Evolutionary conservation across 2,797 vertebrate species (phyloP).

Genomic region (Harpagifer antarcticus): DNA sequence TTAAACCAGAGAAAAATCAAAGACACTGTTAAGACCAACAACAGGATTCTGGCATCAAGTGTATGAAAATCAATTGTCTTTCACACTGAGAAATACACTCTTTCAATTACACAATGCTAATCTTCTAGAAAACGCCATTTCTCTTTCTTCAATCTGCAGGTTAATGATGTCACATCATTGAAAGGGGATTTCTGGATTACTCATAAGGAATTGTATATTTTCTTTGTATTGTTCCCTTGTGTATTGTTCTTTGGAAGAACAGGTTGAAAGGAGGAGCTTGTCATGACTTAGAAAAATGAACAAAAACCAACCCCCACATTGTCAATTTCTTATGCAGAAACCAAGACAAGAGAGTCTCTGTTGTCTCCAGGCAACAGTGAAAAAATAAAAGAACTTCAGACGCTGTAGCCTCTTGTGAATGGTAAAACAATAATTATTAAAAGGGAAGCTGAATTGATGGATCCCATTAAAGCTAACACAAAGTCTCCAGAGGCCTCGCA

Average conservation of each 20-base stretch:
- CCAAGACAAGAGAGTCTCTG: slow-evolving; percentile 52
- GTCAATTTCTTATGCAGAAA: slow-evolving; percentile 65
- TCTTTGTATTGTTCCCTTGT: slow-evolving; percentile 64
- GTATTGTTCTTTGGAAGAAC: slow-evolving; percentile 67
- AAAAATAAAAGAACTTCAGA: slow-evolving; percentile 52
- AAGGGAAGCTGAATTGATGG: slow-evolving; percentile 88
- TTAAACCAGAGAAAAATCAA: slow-evolving; percentile 75
- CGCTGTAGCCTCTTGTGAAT: slow-evolving; percentile 64
- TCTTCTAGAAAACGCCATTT: slow-evolving; percentile 51
- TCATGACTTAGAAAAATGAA: slow-evolving; percentile 75
- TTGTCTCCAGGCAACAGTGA: slow-evolving; percentile 52
- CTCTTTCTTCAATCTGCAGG: slow-evolving; percentile 61
- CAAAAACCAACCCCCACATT: slow-evolving; percentile 53
- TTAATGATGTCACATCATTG: slow-evolving; percentile 79
- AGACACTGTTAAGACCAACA: slow-evolving; percentile 75
- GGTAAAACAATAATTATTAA: slow-evolving; percentile 86
- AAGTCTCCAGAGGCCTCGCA: slow-evolving; percentile 81
- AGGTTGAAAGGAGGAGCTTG: slow-evolving; percentile 73
- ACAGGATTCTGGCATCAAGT: slow-evolving; percentile 66
- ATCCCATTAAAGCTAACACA: slow-evolving; percentile 86
- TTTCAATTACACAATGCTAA: slow-evolving; percentile 73
- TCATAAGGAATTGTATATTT: slow-evolving; percentile 66
- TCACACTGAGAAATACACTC: slow-evolving; percentile 55
- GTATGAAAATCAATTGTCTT: slow-evolving; percentile 80
- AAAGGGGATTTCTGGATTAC: slow-evolving; percentile 69